Percentiles rank a stretch among this genome's conserved stretches.
Evolutionary conservation across 2,113 vertebrate genomes (phyloP).

Genomic region (Himantopus leucocephalus): DNA sequence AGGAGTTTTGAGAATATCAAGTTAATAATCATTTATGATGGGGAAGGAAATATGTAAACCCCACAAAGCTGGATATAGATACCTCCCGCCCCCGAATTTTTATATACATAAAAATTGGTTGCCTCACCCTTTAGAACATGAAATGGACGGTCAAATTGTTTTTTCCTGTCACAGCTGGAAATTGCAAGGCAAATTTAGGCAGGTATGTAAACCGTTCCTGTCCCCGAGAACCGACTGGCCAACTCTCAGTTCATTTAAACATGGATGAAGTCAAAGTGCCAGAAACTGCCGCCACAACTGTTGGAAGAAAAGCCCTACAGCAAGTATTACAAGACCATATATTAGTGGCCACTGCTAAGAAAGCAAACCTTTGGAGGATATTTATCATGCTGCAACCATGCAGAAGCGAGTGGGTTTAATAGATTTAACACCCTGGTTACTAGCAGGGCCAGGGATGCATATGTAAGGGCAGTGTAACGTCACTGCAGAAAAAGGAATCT

Average conservation of each 20-base stretch:
- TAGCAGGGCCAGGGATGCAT: background rate
- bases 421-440: background rate
- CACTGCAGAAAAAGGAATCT: background rate
- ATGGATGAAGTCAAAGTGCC: background rate
- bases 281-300: background rate
- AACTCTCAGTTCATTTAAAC: rapidly evolving
- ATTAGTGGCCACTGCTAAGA: background rate
- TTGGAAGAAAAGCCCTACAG: background rate
- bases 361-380: background rate
- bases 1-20: background rate
- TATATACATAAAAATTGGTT: background rate
- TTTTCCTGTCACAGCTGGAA: background rate
- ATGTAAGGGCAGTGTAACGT: background rate
- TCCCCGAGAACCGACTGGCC: background rate
- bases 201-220: rapidly evolving
- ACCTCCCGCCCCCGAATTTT: background rate
- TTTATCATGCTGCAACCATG: background rate
- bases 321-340: rapidly evolving
- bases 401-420: background rate
- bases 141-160: background rate
- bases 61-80: background rate
- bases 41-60: background rate
- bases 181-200: background rate
- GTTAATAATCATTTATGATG: background rate
- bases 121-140: background rate